Evolutionary conservation across 2,797 vertebrate species (phyloP), one percentile per base, ranked within the genome.

Genomic region (Chelon auratus): DNA sequence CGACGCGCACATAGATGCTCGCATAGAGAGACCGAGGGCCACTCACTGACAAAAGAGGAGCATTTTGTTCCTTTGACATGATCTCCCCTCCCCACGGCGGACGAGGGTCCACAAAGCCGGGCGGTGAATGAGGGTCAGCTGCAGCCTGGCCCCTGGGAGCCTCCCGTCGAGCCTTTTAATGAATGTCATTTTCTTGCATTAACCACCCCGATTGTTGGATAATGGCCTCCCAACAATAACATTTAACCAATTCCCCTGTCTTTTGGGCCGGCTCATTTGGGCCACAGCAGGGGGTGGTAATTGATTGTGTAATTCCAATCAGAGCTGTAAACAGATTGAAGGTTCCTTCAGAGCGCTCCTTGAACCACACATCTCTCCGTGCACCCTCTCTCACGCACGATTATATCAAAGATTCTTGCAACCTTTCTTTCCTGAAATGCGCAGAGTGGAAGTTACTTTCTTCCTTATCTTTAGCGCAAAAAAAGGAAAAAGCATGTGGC

Each of bases 221-320:
- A 96, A 98, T 97, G 95, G 95, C 94, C 93, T 95, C 91, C 93
- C 92, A 92, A 95, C 92, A 85, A 95, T 93, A 93, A 94, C 95
- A 91, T 94, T 95, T 94, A 94, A 94, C 94, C 95, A 96, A 96
- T 93, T 89, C 92, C 92, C 91, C 86, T 93, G 89, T 95, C 94
- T 90, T 94, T 93, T 95, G 93, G 93, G 84, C 91, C 40, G 54
- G 87, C 90, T 94, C 90, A 91, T 95, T 96, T 95, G 93, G 94
- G 89, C 89, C 93, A 18, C 91, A 77, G 91, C 89, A 37, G 87
- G 88, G 78, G 89, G 91, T 63, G 67, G 81, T 92, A 93, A 92
- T 92, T 93, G 92, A 92, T 92, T 88, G 75, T 87, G 88, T 84
- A 72, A 89, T 92, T 95, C 91, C 91, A 92, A 94, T 94, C 93